These are phyloP conservation scores for Stylophora pistillata DNA, from an alignment of 64 coral and sea anemone genomes.

Conservation along the genomic window DNA sequence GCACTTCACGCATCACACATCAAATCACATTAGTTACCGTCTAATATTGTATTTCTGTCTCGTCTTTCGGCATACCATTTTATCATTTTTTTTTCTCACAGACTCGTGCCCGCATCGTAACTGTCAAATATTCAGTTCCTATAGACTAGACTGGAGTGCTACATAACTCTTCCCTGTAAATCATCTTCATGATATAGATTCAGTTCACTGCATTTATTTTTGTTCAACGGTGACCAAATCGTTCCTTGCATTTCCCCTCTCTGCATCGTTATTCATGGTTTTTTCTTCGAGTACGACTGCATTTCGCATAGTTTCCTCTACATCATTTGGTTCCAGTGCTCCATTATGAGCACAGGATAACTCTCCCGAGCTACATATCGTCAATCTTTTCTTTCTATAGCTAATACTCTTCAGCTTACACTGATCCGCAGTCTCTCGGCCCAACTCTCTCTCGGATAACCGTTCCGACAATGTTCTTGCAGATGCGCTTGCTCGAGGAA, in stretches of 20 bases:
- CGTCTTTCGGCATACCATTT: no score
- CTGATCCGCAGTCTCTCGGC: neutral
- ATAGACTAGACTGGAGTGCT: no score
- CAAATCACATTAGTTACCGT: no score
- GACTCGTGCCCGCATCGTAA: no score
- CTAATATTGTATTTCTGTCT: no score
- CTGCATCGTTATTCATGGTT: neutral
- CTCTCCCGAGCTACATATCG: neutral
- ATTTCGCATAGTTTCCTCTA: neutral
- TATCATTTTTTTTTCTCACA: no score
- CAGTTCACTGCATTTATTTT: no score
- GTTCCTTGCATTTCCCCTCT: neutral
- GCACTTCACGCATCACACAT: no score
- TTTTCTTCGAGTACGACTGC: neutral
- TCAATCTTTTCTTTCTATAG: neutral
- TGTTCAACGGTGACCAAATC: no score
- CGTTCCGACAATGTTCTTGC: neutral
- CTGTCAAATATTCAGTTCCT: no score
- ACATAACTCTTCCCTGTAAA: neutral
- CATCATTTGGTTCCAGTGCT: neutral
- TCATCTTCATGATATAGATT: no score
- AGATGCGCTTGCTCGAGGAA: neutral
- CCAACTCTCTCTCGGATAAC: neutral
- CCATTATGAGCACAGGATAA: neutral
- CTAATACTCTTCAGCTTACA: slow-evolving; percentile 1